Evolutionary conservation across 2,113 vertebrate genomes (phyloP), one percentile per base, ranked within the genome.

Genomic region (Xyrauchen texanus): DNA sequence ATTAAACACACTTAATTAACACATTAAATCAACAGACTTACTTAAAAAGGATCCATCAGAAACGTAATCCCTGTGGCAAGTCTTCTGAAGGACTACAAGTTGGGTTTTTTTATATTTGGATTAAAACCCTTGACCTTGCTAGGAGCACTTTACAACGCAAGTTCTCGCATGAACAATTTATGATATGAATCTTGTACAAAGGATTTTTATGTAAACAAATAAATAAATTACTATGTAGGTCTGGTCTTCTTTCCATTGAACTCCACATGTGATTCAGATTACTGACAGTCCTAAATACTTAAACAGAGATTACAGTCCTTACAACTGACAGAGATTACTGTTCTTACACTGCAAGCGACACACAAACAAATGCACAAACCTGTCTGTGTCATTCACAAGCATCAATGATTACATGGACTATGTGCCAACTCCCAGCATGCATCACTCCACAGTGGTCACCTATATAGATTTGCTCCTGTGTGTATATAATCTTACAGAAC

Each of bases 251-350:
- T 51, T 16, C 46, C 15, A 11, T 68, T 68, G 51, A n/a, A 51
- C 66, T 61, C 58, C 9, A 65, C 63, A n/a, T 16, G 65, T 10
- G 9, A 57, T 70, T 4, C 10, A 55, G 68, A 70, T 44, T 57
- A 57, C 6, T 4, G 12, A 55, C 21, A 70, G 7, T 51, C 42
- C 51, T 53, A 9, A 57, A 8, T 51, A 53, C 68, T 8, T 44
- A 68, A 68, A 68, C 66, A 51, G 66, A 52, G 46, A 68, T 68
- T 68, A 55, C 34, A 70, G 52, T 42, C 55, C 8, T 44, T 57
- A 70, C 51, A 70, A 70, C 10, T 53, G 52, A 42, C 21, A 45
- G 68, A 71, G 51, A 52, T 71, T 13, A 71, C 34, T 42, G 52
- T 57, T 57, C 68, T 55, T 57, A 4, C 68, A 16, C 66, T 47